These are phyloP conservation scores for Echinometra lucunter DNA, from an alignment of 53 echinoderm and acorn worm genomes.

Conservation along the genomic window DNA sequence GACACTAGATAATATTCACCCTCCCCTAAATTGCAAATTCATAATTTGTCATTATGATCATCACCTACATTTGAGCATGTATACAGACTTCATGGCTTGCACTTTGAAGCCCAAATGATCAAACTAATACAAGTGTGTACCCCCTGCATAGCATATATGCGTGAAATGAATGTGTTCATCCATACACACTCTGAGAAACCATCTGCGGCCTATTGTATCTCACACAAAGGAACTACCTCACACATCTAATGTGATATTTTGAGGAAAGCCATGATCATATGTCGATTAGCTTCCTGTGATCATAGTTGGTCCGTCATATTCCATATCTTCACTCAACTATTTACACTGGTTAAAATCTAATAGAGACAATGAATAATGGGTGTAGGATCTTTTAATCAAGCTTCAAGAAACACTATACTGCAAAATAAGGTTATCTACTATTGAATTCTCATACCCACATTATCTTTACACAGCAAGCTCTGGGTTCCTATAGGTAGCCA, in stretches of 20 bases:
- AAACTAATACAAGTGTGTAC: background rate
- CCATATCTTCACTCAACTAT: no score
- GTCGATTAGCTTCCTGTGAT: background rate
- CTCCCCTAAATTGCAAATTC: background rate
- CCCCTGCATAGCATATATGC: slow-evolving; percentile 2
- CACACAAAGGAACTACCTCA: slow-evolving; percentile 40
- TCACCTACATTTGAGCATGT: background rate
- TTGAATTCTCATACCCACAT: no score
- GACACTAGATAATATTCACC: no score
- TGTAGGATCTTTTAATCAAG: no score
- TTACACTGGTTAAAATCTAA: no score
- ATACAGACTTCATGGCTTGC: background rate
- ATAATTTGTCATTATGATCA: background rate
- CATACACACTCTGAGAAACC: background rate
- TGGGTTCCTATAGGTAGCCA: no score
- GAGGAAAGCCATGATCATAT: background rate
- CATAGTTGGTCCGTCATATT: no score
- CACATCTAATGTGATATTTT: slow-evolving; percentile 3
- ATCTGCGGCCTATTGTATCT: slow-evolving; percentile 32
- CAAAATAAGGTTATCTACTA: background rate
- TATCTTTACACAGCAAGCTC: no score
- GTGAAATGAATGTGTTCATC: background rate
- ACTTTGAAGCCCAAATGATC: background rate
- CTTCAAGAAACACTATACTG: background rate
- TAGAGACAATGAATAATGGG: no score